Percentiles rank a stretch among this genome's conserved stretches.
phyloP scores from a whole-genome alignment of 2,888 invertebrate species.

The Monopis laevigella region DNA sequence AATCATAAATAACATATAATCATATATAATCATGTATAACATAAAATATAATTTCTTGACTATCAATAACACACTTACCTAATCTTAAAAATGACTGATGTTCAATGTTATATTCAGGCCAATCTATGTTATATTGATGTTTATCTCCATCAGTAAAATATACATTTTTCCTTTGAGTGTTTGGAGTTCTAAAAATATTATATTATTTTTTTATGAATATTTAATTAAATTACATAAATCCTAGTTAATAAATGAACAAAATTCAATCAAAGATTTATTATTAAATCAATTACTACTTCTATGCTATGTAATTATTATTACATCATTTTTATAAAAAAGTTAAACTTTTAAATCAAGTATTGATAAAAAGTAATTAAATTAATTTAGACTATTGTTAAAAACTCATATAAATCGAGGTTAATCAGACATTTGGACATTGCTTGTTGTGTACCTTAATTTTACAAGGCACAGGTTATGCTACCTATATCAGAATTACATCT shows the following conservation, averaged over 20 bases:
- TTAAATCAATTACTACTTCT: no score
- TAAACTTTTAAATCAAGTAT: no score
- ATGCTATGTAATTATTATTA: no score
- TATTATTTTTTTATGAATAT: conserved; percentile 8
- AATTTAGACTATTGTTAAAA: no score
- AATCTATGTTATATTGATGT: conserved; percentile 76
- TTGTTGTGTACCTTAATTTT: no score
- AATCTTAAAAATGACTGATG: conserved; percentile 82
- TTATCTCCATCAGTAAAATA: conserved; percentile 74
- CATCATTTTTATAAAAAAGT: no score
- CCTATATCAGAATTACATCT: no score
- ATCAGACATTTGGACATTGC: no score
- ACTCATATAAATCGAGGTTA: no score
- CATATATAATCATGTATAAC: neutral
- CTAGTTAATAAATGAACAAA: neutral
- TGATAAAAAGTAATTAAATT: no score
- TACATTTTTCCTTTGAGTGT: conserved; percentile 68
- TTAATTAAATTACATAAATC: conserved; percentile 9
- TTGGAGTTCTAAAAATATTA: conserved; percentile 73
- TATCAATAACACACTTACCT: conserved; percentile 58
- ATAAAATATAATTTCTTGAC: neutral
- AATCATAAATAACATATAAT: neutral
- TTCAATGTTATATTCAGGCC: conserved; percentile 83
- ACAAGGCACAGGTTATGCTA: no score
- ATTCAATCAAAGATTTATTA: no score